Evolutionary conservation across 2,797 vertebrate species (phyloP).

Genomic region (Acrossocheilus fasciatus): DNA sequence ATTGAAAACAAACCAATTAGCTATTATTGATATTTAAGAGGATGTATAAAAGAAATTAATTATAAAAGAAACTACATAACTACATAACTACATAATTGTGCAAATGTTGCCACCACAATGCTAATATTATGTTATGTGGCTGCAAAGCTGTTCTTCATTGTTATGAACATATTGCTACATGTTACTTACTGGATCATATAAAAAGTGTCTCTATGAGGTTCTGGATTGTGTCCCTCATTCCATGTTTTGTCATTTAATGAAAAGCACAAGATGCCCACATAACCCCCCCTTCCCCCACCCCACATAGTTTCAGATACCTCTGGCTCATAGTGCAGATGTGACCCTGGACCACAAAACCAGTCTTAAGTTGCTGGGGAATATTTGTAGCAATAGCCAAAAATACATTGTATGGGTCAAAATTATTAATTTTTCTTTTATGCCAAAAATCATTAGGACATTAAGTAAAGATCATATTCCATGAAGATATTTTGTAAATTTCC

Average conservation of each 20-base stretch:
- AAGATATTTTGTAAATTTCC: too few species aligned
- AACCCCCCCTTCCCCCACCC: too few species aligned
- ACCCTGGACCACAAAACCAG: too few species aligned
- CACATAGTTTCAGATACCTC: background rate
- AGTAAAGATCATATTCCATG: too few species aligned
- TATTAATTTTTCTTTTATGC: too few species aligned
- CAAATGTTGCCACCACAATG: background rate
- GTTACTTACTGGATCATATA: background rate
- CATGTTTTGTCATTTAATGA: background rate
- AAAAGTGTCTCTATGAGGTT: background rate
- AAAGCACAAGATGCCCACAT: background rate
- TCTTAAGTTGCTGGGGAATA: too few species aligned
- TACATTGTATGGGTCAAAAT: too few species aligned
- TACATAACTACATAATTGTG: too few species aligned
- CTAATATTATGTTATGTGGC: background rate
- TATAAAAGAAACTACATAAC: background rate
- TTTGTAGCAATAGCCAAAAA: too few species aligned
- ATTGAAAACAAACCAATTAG: conserved; percentile 15
- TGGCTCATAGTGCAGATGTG: too few species aligned
- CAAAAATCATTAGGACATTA: too few species aligned
- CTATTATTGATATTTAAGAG: background rate
- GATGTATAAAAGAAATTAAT: background rate
- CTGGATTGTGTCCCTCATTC: background rate
- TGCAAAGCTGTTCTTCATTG: background rate
- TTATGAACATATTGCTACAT: background rate